These are phyloP conservation scores for Panthera uncia DNA, from an alignment of 2,113 vertebrate species.

Conservation along the genomic window DNA sequence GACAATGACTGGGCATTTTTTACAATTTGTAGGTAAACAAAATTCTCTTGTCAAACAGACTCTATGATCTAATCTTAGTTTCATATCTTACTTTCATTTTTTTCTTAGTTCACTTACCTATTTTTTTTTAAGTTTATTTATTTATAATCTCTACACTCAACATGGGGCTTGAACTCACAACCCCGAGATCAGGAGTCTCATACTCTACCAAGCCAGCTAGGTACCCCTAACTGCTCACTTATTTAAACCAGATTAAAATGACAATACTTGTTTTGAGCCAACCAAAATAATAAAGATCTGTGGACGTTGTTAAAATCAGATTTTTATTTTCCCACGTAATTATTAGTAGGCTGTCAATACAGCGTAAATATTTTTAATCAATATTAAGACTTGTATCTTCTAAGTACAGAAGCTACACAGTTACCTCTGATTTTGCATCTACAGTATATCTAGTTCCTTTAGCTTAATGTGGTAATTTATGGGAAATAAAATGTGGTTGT, in stretches of 20 bases:
- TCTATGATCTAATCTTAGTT: background rate
- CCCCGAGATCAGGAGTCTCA: too few relatives aligned
- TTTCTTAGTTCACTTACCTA: background rate
- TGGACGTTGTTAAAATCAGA: background rate
- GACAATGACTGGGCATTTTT: background rate
- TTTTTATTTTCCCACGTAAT: background rate
- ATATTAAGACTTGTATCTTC: background rate
- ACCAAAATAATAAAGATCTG: background rate
- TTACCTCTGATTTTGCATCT: background rate
- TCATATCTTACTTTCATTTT: background rate
- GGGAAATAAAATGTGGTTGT: background rate
- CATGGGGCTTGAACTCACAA: too few relatives aligned
- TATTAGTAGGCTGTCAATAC: background rate
- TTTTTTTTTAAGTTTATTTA: too few relatives aligned
- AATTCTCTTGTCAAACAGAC: constrained; percentile 15
- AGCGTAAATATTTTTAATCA: background rate
- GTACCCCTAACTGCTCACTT: background rate
- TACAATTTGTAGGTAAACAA: background rate
- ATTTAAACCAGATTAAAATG: background rate
- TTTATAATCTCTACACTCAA: too few relatives aligned
- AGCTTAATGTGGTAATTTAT: background rate
- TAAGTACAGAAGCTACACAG: background rate
- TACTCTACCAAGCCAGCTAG: too few relatives aligned
- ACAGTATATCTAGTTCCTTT: background rate
- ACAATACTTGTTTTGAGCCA: background rate